Base-by-base conservation (phyloP, 2,797 vertebrate species). In the Kryptolebias ocellatus region DNA sequence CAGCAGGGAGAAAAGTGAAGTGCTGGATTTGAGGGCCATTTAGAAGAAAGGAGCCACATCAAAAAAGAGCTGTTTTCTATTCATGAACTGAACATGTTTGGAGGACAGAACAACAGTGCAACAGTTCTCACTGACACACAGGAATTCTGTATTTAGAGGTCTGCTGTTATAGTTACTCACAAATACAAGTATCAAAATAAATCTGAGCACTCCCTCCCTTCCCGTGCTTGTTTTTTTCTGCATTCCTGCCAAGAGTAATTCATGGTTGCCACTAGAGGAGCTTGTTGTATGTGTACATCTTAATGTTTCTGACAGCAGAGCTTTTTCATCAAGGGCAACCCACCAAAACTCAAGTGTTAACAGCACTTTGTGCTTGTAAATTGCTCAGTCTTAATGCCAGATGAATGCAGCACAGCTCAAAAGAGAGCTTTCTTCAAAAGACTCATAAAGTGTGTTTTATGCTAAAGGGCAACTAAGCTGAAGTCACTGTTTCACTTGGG, bases 61-160 rank as follows among this genome's bases (percentile, higher is more conserved):
- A 84, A 67, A 84, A 88, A 87, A 70, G 56, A 86, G 73, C 79
- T 82, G 74, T 65, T 83, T 81, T 80, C 83, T 83, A 89, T 91
- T 90, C 79, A 89, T 87, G 83, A 86, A 80, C 60, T 66, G 67
- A 79, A 72, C 70, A 73, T 61, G 59, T 70, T 64, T 81, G 81
- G 83, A 78, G 62, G 70, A 69, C 74, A 71, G 72, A 74, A 56
- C 46, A 59, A 78, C 62, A 63, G 74, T 61, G 67, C 74, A 79
- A 77, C 80, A 67, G 57, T 73, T 71, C 78, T 65, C 58, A 60
- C 71, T 54, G 73, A 80, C 65, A 81, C 79, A 77, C 60, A 81
- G 62, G 63, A 64, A 79, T 79, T 84, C 58, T 72, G 80, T 71
- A 88, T 89, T 80, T 80, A 56, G 70, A 76, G 69, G 61, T 64